These are phyloP conservation scores for Acromyrmex charruanus DNA, from an alignment of 1,140 invertebrate species.

Conservation along the genomic window DNA sequence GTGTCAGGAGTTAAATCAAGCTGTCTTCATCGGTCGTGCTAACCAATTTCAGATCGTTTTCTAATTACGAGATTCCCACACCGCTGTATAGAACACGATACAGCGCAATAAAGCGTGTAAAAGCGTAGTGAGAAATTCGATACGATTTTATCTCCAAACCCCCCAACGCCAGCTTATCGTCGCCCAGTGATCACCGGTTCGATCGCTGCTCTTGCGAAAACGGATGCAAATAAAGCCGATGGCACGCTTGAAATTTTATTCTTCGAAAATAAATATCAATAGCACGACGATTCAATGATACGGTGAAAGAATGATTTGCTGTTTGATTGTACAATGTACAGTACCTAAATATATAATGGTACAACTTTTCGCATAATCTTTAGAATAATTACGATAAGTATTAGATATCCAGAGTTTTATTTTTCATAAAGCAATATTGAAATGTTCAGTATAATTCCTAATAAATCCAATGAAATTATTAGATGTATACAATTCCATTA, in stretches of 20 bases:
- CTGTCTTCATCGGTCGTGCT: constrained; percentile 6
- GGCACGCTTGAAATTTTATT: constrained; percentile 11
- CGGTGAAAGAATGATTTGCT: not conserved
- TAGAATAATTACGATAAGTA: not conserved
- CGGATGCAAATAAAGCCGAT: constrained; percentile 35
- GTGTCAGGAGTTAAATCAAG: not conserved
- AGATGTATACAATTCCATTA: not conserved
- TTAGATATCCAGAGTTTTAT: not conserved
- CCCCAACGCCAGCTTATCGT: constrained; percentile 40
- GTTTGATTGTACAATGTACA: not conserved
- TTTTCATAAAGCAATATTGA: not conserved
- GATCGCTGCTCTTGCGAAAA: constrained; percentile 43
- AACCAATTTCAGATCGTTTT: constrained; percentile 38
- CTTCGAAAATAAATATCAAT: not conserved
- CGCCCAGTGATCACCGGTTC: constrained; percentile 15
- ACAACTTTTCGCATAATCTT: not conserved
- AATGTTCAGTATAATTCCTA: not conserved
- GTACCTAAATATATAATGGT: not conserved
- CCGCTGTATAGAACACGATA: constrained; percentile 28
- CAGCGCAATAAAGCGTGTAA: constrained; percentile 54
- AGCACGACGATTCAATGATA: not conserved
- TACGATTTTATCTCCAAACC: constrained; percentile 49
- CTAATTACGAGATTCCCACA: constrained; percentile 44
- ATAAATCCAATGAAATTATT: not conserved
- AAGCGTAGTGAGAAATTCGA: constrained; percentile 55